phyloP scores from a whole-genome alignment of 2,797 vertebrate species.

The Gadopsis bispinosus region DNA sequence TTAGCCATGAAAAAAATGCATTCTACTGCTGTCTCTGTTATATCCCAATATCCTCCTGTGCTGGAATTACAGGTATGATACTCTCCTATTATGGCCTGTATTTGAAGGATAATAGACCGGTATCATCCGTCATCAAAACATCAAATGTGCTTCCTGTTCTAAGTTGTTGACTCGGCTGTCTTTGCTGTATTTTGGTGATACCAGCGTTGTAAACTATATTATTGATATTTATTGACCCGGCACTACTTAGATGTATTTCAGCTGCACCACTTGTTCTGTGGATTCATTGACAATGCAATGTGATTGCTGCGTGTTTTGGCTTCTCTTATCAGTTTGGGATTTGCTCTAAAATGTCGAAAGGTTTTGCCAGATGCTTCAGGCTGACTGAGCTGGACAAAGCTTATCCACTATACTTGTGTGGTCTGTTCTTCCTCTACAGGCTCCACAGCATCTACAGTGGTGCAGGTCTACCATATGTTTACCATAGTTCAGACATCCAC shows the following conservation, averaged over 20 bases:
- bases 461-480: slow-evolving; percentile 26
- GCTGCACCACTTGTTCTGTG: slow-evolving; percentile 29
- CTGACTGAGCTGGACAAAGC: slow-evolving; percentile 16
- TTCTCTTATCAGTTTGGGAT: slow-evolving; percentile 43
- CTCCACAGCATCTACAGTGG: background rate
- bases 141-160: slow-evolving; percentile 22
- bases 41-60: background rate
- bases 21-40: slow-evolving; percentile 8
- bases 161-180: background rate
- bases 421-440: slow-evolving; percentile 13
- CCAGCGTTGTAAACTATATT: background rate
- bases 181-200: slow-evolving; percentile 3
- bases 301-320: slow-evolving; percentile 57
- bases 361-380: slow-evolving; percentile 51
- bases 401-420: slow-evolving; percentile 1
- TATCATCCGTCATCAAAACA: slow-evolving; percentile 40
- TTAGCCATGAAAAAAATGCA: background rate
- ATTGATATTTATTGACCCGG: slow-evolving; percentile 38
- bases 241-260: slow-evolving; percentile 23
- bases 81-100: slow-evolving; percentile 11
- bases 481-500: slow-evolving; percentile 31
- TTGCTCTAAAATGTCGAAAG: slow-evolving; percentile 43
- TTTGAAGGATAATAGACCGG: slow-evolving; percentile 10
- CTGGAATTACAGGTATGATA: slow-evolving; percentile 7
- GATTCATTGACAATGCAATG: slow-evolving; percentile 31